A percentile compares a stretch with the other conserved stretches of the same genome.
phyloP scores from a whole-genome alignment of 2,888 invertebrate species.

The Netelia fuscicornis region DNA sequence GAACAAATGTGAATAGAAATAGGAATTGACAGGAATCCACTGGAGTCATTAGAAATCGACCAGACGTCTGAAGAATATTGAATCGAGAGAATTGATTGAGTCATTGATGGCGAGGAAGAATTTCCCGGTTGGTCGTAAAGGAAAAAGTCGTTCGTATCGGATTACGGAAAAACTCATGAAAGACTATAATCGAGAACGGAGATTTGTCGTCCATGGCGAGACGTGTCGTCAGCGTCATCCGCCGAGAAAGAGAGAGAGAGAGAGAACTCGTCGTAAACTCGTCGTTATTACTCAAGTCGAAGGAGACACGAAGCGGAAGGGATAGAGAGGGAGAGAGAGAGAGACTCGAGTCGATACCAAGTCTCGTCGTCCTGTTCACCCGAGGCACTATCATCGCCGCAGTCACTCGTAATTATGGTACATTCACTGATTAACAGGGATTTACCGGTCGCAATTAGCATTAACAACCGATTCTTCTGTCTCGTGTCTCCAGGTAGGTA shows the following conservation, averaged over 20 bases:
- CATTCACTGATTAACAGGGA: slow-evolving; percentile 68
- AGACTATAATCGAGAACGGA: slow-evolving; percentile 24
- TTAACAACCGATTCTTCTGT: slow-evolving; percentile 68
- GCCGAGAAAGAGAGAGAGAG: slow-evolving; percentile 43
- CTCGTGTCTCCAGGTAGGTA: slow-evolving; percentile 32
- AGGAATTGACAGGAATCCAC: not conserved
- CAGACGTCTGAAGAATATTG: no score
- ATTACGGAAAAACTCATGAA: slow-evolving; percentile 15
- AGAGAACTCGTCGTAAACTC: slow-evolving; percentile 59
- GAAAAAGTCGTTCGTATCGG: slow-evolving; percentile 10
- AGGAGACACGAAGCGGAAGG: slow-evolving; percentile 22
- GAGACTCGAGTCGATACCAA: not conserved
- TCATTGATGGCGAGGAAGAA: not conserved
- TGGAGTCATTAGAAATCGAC: not conserved
- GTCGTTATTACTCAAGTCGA: slow-evolving; percentile 51
- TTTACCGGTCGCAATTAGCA: slow-evolving; percentile 68
- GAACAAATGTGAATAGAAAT: not conserved
- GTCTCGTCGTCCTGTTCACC: slow-evolving; percentile 19
- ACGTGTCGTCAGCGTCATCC: slow-evolving; percentile 53
- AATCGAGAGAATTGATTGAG: slow-evolving; percentile 6
- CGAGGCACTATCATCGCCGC: slow-evolving; percentile 63
- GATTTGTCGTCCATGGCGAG: slow-evolving; percentile 46
- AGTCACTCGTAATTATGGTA: slow-evolving; percentile 66
- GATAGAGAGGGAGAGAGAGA: not conserved
- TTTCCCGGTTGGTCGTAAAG: slow-evolving; percentile 1